Percentiles rank a stretch among this genome's conserved stretches.
Conservation (phyloP, 2,113 vertebrate species). For the Cromileptes altivelis region DNA sequence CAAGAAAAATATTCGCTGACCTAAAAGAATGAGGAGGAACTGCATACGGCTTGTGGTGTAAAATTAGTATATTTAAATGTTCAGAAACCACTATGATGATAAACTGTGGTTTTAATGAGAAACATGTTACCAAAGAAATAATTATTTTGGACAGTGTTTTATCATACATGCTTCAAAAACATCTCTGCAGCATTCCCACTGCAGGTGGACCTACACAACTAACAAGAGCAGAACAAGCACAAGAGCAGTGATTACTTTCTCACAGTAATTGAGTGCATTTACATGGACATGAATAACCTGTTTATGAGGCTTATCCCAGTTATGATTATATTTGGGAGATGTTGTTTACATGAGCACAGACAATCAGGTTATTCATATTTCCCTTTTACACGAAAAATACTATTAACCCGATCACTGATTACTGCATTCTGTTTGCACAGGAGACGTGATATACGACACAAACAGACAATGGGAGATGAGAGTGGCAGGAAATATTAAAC, state of each 20-base stretch:
- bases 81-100: neutral
- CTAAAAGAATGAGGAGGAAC: neutral
- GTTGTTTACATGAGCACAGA: too few species aligned
- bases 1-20: constrained; percentile 15
- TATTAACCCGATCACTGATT: too few species aligned
- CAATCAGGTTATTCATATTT: too few species aligned
- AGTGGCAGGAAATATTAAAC: too few species aligned
- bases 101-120: neutral
- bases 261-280: neutral
- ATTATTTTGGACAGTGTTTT: neutral
- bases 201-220: neutral
- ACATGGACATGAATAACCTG: too few species aligned
- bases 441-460: too few species aligned
- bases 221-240: neutral
- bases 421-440: too few species aligned
- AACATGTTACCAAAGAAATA: neutral
- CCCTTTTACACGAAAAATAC: too few species aligned
- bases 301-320: too few species aligned
- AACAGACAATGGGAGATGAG: too few species aligned
- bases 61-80: neutral
- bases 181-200: neutral
- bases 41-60: neutral
- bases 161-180: neutral
- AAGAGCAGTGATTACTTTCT: constrained; percentile 9
- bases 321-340: too few species aligned